A percentile compares a stretch with the other conserved stretches of the same genome.
These are phyloP conservation scores for Cynopterus brachyotis DNA, from an alignment of 2,113 vertebrate species.

Conservation along the genomic window DNA sequence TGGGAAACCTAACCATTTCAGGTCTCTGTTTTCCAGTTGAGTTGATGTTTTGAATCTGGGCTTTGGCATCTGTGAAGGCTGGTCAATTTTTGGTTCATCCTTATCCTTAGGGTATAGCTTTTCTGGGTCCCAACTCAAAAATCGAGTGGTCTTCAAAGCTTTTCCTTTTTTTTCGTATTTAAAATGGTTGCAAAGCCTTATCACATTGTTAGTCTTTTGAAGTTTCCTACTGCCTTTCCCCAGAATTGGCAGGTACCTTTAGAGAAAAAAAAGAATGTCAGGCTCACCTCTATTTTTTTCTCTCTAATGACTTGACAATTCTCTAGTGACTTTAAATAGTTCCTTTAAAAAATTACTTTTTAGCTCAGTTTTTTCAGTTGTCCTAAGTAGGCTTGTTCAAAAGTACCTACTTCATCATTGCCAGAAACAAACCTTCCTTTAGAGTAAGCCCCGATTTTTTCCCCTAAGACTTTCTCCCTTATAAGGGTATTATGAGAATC, in stretches of 20 bases:
- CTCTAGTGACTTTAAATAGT: neutral
- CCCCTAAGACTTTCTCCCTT: neutral
- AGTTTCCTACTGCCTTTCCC: neutral
- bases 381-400: neutral
- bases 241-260: neutral
- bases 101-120: neutral
- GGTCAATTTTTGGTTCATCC: neutral
- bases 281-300: neutral
- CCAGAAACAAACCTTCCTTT: neutral
- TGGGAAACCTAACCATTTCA: neutral
- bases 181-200: neutral
- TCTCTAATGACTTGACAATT: neutral
- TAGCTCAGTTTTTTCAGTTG: neutral
- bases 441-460: neutral
- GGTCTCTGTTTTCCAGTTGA: neutral
- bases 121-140: neutral
- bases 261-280: neutral
- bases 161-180: neutral
- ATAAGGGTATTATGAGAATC: neutral
- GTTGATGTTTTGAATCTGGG: neutral
- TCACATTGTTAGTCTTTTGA: neutral
- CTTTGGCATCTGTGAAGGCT: neutral
- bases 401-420: neutral
- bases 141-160: neutral
- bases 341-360: neutral